Conservation (phyloP, 1,140 invertebrate genomes). For the Agraylea sexmaculata region DNA sequence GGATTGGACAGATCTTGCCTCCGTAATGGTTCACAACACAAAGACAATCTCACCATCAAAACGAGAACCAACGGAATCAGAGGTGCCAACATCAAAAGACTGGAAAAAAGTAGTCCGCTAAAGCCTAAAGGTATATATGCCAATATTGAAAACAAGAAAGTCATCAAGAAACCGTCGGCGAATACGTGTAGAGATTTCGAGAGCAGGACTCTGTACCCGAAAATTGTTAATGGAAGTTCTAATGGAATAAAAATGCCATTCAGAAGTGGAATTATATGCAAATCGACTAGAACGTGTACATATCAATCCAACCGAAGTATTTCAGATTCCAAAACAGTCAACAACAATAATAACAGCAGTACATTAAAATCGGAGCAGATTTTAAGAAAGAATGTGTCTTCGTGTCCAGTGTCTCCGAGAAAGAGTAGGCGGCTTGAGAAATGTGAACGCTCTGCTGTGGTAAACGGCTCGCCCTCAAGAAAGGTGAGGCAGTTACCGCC, state of each 20-base stretch:
- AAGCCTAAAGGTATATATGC: slow-evolving; percentile 15
- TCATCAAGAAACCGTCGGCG: not conserved
- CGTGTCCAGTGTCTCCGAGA: slow-evolving; percentile 28
- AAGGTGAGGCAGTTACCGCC: slow-evolving; percentile 36
- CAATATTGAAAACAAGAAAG: slow-evolving; percentile 12
- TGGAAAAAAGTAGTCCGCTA: slow-evolving; percentile 12
- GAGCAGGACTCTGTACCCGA: slow-evolving; percentile 4
- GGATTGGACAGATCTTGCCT: slow-evolving; percentile 13
- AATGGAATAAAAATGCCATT: not conserved
- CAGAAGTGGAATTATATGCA: not conserved
- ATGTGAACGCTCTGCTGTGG: slow-evolving; percentile 32
- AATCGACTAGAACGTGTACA: not conserved
- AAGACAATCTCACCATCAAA: not conserved
- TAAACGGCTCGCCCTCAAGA: slow-evolving; percentile 37
- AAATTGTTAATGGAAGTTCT: slow-evolving; percentile 8
- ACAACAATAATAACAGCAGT: not conserved
- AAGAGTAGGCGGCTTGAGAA: slow-evolving; percentile 38
- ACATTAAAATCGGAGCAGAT: not conserved
- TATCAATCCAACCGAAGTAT: not conserved
- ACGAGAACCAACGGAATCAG: slow-evolving; percentile 7
- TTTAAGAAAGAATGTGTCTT: slow-evolving; percentile 14
- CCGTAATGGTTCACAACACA: not conserved
- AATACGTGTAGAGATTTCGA: not conserved
- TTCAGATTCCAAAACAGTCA: not conserved
- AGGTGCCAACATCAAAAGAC: slow-evolving; percentile 6